Evolutionary conservation across 1,140 invertebrate species (phyloP).

Genomic region (Cydia fagiglandana): DNA sequence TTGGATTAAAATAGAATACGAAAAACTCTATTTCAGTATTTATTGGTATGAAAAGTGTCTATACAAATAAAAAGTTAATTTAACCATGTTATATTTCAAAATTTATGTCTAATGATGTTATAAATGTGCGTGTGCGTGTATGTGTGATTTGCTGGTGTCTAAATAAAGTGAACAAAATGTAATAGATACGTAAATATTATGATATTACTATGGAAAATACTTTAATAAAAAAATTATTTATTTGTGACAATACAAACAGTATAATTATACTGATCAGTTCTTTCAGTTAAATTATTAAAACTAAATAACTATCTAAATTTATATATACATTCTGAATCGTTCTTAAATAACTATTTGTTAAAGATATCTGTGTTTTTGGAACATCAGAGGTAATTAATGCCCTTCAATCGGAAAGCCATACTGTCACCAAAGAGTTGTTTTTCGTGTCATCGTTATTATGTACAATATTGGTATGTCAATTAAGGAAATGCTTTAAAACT

Average conservation of each 20-base stretch:
- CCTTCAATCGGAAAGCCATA: not conserved
- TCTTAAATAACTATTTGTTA: not conserved
- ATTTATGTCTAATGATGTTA: constrained; percentile 21
- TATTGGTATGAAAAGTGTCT: constrained; percentile 16
- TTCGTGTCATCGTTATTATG: not conserved
- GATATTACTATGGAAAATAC: not conserved
- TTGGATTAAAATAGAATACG: not conserved
- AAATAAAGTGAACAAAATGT: constrained; percentile 9
- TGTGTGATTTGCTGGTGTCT: not conserved
- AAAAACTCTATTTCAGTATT: not conserved
- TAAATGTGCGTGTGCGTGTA: constrained; percentile 23
- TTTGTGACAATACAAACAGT: not conserved
- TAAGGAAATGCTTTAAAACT: constrained; percentile 25
- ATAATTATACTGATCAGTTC: not conserved
- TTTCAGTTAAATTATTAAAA: not conserved
- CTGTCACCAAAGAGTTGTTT: constrained; percentile 11
- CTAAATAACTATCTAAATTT: too few relatives aligned
- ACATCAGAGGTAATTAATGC: not conserved
- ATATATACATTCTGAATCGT: not conserved
- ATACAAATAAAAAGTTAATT: not conserved
- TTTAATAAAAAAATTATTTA: not conserved
- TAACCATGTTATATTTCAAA: constrained; percentile 15
- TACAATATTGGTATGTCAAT: constrained; percentile 22
- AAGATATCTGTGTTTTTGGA: too few relatives aligned
- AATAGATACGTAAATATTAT: constrained; percentile 20